These are phyloP conservation scores for Drosophila mayaguana DNA, from an alignment of 2,888 invertebrate species.

Conservation along the genomic window DNA sequence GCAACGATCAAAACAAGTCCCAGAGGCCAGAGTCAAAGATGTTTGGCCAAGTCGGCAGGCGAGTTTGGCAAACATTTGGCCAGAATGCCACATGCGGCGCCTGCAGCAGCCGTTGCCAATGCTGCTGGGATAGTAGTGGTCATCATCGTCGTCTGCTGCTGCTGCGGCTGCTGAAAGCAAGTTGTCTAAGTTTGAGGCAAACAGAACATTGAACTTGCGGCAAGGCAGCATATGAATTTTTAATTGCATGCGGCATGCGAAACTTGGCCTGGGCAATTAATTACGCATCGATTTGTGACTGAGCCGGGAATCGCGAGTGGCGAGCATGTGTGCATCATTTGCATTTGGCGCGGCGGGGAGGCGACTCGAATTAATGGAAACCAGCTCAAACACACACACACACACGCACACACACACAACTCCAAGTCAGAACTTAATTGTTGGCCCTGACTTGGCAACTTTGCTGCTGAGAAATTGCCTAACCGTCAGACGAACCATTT, in stretches of 20 bases:
- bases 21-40: conserved; percentile 33
- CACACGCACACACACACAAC: conserved; percentile 7
- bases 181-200: conserved; percentile 45
- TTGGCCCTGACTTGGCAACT: conserved; percentile 72
- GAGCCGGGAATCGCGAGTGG: conserved; percentile 25
- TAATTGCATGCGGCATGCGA: conserved; percentile 79
- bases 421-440: conserved; percentile 40
- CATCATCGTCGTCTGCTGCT: conserved; percentile 16
- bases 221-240: conserved; percentile 73
- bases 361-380: conserved; percentile 47
- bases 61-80: conserved; percentile 52
- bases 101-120: neutral
- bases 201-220: conserved; percentile 73
- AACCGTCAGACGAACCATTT: conserved; percentile 53
- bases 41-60: conserved; percentile 28
- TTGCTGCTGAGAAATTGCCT: conserved; percentile 52
- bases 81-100: conserved; percentile 60
- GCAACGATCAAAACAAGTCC: conserved; percentile 75
- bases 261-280: conserved; percentile 71
- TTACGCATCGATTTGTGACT: conserved; percentile 79
- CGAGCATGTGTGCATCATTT: conserved; percentile 64
- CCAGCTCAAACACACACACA: conserved; percentile 11
- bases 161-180: conserved; percentile 59
- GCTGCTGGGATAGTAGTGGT: conserved; percentile 6
- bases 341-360: conserved; percentile 68